Conservation (phyloP, 2,113 vertebrate genomes). For the Canis aureus region DNA sequence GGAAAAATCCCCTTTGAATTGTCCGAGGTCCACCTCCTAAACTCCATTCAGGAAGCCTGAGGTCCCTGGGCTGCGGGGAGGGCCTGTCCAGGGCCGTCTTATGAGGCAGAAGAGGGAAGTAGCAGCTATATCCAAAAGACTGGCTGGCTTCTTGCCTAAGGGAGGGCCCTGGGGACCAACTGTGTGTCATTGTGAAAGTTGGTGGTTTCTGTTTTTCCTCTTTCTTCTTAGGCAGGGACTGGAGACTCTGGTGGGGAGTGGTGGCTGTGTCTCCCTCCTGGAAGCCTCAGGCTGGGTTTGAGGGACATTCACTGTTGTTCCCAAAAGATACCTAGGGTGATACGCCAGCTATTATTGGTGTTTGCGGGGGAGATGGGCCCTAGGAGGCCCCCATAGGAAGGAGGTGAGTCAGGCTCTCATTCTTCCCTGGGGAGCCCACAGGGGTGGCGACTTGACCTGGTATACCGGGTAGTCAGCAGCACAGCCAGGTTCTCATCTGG, state of each 20-base stretch:
- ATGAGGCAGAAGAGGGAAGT: neutral
- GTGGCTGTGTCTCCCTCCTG: neutral
- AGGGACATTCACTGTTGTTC: neutral
- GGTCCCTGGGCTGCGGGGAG: neutral
- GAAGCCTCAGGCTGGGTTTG: neutral
- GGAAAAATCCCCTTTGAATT: neutral
- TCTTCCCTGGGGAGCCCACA: neutral
- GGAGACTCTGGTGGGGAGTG: neutral
- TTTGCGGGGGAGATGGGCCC: neutral
- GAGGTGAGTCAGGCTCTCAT: neutral
- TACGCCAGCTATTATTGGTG: no score
- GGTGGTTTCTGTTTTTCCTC: slow-evolving; percentile 17
- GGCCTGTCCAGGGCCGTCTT: rapidly evolving
- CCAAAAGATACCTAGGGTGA: neutral
- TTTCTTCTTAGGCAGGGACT: neutral
- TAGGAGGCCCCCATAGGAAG: neutral
- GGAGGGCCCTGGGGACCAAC: neutral
- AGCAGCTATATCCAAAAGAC: neutral
- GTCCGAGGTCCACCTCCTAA: neutral
- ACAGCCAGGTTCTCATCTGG: neutral
- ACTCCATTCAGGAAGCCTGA: neutral
- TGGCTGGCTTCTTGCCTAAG: neutral
- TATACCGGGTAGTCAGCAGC: neutral
- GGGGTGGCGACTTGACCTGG: neutral
- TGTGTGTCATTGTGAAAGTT: neutral